Conservation (phyloP, 2,888 invertebrate species). For the Mellilla xanthometata region DNA sequence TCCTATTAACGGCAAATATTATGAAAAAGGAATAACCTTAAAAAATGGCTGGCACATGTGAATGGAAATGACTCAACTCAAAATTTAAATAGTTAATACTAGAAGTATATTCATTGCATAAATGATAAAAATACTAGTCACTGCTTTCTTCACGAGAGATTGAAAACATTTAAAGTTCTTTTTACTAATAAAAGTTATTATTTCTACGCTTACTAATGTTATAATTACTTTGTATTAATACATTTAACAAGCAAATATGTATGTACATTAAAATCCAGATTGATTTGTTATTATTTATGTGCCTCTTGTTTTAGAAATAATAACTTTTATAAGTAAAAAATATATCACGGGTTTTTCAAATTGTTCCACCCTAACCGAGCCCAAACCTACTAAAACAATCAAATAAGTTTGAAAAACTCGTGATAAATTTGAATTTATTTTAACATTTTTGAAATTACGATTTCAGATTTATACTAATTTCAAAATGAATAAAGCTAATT, state of each 20-base stretch:
- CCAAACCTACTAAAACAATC: slow-evolving; percentile 32
- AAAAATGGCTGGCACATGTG: no score
- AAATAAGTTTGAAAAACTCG: slow-evolving; percentile 26
- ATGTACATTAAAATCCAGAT: no score
- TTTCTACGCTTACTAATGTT: no score
- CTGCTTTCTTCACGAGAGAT: slow-evolving; percentile 13
- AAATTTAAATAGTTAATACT: no score
- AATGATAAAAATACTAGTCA: no score
- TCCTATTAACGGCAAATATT: no score
- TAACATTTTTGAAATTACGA: slow-evolving; percentile 24
- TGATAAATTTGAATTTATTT: slow-evolving; percentile 26
- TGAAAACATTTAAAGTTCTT: slow-evolving; percentile 14
- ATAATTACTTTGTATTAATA: no score
- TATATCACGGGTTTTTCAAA: slow-evolving; percentile 33
- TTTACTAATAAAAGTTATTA: slow-evolving; percentile 39
- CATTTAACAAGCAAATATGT: no score
- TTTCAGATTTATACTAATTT: neutral
- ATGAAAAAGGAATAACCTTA: no score
- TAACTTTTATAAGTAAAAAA: slow-evolving; percentile 42
- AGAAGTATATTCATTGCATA: no score
- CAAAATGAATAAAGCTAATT: no score
- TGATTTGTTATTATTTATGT: neutral
- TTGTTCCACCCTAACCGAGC: slow-evolving; percentile 21
- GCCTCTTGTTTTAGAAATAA: slow-evolving; percentile 7
- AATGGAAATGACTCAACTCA: no score